A percentile compares a stretch with the other conserved stretches of the same genome.
Evolutionary conservation across 1,140 invertebrate genomes (phyloP).

Genomic region (Bemisia tabaci): DNA sequence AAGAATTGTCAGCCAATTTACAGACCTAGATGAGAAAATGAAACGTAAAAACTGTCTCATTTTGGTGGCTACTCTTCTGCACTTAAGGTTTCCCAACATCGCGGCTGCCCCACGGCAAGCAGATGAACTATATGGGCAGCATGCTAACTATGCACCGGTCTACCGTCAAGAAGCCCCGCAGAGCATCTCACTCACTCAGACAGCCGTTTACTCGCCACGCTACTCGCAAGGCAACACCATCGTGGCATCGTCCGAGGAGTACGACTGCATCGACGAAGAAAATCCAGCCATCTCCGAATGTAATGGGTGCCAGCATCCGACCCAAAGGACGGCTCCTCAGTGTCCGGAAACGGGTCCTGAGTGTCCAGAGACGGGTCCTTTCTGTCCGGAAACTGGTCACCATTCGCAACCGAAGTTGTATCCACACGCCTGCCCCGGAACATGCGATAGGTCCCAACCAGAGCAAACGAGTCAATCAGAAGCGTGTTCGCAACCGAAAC

Average conservation of each 20-base stretch:
- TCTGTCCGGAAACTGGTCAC: background rate
- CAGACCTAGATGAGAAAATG: too few relatives aligned
- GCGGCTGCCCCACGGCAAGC: background rate
- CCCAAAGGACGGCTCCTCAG: background rate
- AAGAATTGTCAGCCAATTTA: too few relatives aligned
- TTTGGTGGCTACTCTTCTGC: too few relatives aligned
- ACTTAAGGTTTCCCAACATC: too few relatives aligned
- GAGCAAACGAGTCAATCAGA: background rate
- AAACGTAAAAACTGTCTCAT: too few relatives aligned
- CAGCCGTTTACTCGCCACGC: background rate
- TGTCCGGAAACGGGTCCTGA: background rate
- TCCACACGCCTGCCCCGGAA: background rate
- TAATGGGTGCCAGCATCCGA: background rate
- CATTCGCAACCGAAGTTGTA: background rate
- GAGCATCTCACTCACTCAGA: background rate
- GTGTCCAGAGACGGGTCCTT: background rate
- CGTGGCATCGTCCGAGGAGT: background rate
- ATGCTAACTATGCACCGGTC: background rate
- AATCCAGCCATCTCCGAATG: background rate
- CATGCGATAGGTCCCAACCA: background rate
- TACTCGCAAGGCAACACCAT: background rate
- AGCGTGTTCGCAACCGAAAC: background rate
- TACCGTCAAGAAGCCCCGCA: background rate
- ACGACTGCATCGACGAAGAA: background rate
- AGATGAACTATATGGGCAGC: background rate